Evolutionary conservation across 2,888 invertebrate species (phyloP).

Genomic region (Agriopis leucophaearia): DNA sequence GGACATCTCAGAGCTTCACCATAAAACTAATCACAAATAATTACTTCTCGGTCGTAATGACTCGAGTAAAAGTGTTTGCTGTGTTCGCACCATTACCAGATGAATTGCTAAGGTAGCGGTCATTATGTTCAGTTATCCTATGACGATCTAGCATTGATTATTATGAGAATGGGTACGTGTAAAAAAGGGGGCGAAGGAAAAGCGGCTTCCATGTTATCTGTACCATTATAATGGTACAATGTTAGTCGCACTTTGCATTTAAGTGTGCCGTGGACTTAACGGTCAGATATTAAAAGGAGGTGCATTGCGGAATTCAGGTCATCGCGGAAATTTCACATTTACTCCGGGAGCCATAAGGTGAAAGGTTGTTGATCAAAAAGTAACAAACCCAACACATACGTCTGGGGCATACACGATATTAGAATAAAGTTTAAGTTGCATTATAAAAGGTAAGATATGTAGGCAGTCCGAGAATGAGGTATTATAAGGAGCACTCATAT

Average conservation of each 20-base stretch:
- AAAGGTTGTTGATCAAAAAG: conserved; percentile 4
- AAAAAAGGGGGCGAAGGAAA: conserved; percentile 50
- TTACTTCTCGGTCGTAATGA: conserved; percentile 53
- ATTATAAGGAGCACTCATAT: too few species aligned
- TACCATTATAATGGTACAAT: conserved; percentile 36
- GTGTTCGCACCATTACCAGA: conserved; percentile 77
- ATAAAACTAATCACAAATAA: conserved; percentile 48
- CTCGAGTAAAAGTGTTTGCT: conserved; percentile 73
- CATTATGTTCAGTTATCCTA: conserved; percentile 77
- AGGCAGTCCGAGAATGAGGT: too few species aligned
- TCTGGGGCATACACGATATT: not conserved
- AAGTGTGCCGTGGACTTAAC: conserved; percentile 24
- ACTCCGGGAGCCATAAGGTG: conserved; percentile 5
- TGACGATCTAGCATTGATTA: conserved; percentile 68
- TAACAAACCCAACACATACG: not conserved
- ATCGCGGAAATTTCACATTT: conserved; percentile 2
- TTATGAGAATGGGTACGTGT: conserved; percentile 69
- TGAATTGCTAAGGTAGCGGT: conserved; percentile 49
- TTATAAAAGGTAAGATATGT: not conserved
- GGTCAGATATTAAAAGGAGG: conserved; percentile 10
- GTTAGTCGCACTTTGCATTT: conserved; percentile 40
- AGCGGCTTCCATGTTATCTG: conserved; percentile 61
- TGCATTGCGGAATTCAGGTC: conserved; percentile 6
- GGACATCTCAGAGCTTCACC: conserved; percentile 32
- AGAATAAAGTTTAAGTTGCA: not conserved